phyloP scores from a whole-genome alignment of 2,888 invertebrate genomes.

The Biston stratarius region DNA sequence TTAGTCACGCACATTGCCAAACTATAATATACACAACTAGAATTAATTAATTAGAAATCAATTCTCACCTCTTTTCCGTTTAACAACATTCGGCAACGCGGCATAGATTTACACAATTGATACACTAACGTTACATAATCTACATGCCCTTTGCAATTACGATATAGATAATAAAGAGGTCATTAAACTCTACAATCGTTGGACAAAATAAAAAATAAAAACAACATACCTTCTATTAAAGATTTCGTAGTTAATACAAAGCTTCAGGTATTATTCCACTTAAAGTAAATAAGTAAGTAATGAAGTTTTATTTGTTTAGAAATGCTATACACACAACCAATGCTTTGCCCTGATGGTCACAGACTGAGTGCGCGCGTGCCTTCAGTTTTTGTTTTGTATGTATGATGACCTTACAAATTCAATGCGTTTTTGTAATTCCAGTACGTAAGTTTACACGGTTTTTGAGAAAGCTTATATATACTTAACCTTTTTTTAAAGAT shows the following conservation, averaged over 20 bases:
- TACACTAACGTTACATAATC: constrained; percentile 1
- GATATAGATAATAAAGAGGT: constrained; percentile 7
- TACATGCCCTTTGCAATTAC: constrained; percentile 1
- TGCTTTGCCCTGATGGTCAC: constrained; percentile 48
- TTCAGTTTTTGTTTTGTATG: constrained; percentile 29
- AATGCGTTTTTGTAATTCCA: not conserved
- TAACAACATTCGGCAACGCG: too few species aligned
- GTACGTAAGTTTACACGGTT: not conserved
- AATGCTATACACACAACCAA: constrained; percentile 32
- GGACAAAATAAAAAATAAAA: not conserved
- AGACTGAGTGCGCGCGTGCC: constrained; percentile 54
- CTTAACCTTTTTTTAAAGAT: too few species aligned
- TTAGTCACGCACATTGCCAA: too few species aligned
- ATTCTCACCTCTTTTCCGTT: too few species aligned
- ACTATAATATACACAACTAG: too few species aligned
- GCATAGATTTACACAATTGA: not conserved
- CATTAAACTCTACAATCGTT: constrained; percentile 3
- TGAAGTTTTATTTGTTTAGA: constrained; percentile 5
- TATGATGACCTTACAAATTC: constrained; percentile 1
- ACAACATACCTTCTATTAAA: not conserved
- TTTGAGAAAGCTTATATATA: not conserved
- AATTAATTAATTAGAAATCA: too few species aligned
- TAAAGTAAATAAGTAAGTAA: constrained; percentile 11
- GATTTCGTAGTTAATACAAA: not conserved
- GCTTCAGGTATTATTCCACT: not conserved